phyloP scores from a whole-genome alignment of 2,113 vertebrate species.

The Paradoxurus hermaphroditus region DNA sequence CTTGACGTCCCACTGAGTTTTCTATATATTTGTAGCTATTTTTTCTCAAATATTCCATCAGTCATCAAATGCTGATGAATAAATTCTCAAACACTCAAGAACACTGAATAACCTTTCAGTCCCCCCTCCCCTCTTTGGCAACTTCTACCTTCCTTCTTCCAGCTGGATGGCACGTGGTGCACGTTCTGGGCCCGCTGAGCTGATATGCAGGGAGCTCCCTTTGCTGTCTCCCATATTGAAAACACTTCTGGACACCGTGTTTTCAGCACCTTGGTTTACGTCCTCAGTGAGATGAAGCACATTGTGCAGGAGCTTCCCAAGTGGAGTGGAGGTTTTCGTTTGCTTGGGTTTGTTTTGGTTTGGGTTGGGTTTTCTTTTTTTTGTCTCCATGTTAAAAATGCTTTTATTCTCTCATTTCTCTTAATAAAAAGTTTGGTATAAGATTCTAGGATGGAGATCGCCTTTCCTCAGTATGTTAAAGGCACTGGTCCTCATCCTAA shows the following conservation, averaged over 20 bases:
- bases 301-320: background rate
- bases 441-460: background rate
- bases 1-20: background rate
- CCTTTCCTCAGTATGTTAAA: background rate
- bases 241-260: background rate
- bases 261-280: background rate
- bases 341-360: background rate
- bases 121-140: background rate
- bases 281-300: background rate
- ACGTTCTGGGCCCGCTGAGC: too few species aligned
- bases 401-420: background rate
- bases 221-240: background rate
- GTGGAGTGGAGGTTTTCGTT: background rate
- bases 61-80: background rate
- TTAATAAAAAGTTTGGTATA: background rate
- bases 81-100: background rate
- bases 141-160: background rate
- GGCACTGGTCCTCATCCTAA: background rate
- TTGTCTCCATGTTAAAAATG: background rate
- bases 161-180: fast-evolving
- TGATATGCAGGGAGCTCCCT: background rate
- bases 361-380: background rate
- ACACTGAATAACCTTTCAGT: background rate
- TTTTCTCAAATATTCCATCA: background rate
- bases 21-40: background rate